A percentile compares a stretch with the other conserved stretches of the same genome.
Evolutionary conservation across 2,797 vertebrate species (phyloP).

Genomic region (Pangasius macronema): DNA sequence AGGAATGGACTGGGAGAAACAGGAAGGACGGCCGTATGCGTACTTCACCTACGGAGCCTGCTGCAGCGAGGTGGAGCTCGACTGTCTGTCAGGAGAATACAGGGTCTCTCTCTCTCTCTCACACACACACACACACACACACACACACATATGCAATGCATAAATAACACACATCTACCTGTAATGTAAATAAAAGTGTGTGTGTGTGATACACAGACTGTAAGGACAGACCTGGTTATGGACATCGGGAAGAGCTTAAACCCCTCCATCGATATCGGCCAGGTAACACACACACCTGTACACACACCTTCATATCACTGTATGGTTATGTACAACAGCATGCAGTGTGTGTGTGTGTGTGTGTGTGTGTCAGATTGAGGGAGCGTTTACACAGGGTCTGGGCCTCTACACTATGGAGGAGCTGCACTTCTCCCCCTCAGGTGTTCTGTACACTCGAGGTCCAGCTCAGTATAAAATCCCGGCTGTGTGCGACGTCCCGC

Average conservation of each 20-base stretch:
- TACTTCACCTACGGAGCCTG: conserved; percentile 77
- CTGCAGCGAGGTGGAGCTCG: conserved; percentile 86
- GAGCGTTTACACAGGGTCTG: conserved; percentile 82
- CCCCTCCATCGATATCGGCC: conserved; percentile 77
- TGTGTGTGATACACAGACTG: conserved; percentile 61
- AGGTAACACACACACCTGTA: conserved; percentile 62
- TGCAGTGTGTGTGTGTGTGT: not conserved
- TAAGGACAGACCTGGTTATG: conserved; percentile 73
- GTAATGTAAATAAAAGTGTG: not conserved
- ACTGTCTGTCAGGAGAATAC: conserved; percentile 84
- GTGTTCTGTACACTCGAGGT: conserved; percentile 79
- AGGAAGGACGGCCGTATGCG: conserved; percentile 71
- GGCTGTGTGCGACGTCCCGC: conserved; percentile 80
- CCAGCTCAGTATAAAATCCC: conserved; percentile 86
- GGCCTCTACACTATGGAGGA: conserved; percentile 85
- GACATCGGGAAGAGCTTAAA: conserved; percentile 77
- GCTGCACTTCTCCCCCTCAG: conserved; percentile 82
- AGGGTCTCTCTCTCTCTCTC: conserved; percentile 66
- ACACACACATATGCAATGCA: not conserved
- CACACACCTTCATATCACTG: not conserved
- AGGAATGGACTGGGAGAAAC: conserved; percentile 81
- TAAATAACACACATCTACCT: not conserved
- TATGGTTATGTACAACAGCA: not conserved
- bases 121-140: not conserved
- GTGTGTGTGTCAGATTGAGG: conserved; percentile 77